These are phyloP conservation scores for Cervus canadensis DNA, from an alignment of 2,113 vertebrate genomes.

Conservation along the genomic window DNA sequence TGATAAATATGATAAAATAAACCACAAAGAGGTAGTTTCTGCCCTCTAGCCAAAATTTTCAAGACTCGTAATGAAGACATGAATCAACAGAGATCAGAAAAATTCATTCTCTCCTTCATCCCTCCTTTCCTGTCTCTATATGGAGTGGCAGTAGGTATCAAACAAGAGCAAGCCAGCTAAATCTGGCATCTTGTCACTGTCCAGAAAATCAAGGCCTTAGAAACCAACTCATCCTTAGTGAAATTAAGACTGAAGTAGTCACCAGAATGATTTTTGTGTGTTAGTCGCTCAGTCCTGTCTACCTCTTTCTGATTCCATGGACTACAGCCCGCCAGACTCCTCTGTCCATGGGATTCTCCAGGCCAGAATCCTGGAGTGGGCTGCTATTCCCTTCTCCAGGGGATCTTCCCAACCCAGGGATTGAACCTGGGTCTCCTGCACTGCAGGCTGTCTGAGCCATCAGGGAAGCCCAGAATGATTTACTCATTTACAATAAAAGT, in stretches of 20 bases:
- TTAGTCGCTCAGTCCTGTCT: neutral
- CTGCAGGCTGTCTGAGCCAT: neutral
- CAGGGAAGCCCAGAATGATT: neutral
- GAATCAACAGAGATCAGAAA: neutral
- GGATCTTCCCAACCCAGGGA: neutral
- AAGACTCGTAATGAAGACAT: neutral
- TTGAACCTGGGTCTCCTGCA: neutral
- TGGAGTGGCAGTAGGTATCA: neutral
- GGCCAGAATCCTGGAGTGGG: neutral
- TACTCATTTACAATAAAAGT: neutral
- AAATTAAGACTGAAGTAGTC: neutral
- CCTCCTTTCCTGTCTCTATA: too few species aligned
- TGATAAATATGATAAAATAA: conserved; percentile 18
- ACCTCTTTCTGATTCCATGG: neutral
- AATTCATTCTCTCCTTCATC: neutral
- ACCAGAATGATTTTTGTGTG: neutral
- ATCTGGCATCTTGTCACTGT: neutral
- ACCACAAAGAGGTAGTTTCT: neutral
- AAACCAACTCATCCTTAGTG: neutral
- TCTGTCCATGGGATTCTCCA: neutral
- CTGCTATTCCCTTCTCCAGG: neutral
- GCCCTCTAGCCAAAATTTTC: neutral
- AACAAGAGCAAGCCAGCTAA: neutral
- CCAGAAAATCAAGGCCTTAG: neutral
- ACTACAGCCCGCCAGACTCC: neutral